Conservation (phyloP, 2,797 vertebrate genomes). For the Pseudopleuronectes americanus region DNA sequence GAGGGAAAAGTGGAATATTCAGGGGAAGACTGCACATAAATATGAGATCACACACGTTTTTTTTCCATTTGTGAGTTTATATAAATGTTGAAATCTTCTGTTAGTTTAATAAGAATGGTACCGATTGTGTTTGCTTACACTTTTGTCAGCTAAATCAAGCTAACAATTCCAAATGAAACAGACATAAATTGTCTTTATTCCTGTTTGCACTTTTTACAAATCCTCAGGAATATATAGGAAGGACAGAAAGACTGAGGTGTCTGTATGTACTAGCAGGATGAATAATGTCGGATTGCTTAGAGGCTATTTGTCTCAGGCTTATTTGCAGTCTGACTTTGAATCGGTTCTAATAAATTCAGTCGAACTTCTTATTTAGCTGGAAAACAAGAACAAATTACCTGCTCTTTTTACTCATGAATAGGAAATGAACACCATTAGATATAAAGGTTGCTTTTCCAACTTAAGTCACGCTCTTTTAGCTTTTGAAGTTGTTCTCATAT, state of each 20-base stretch:
- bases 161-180: background rate
- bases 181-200: background rate
- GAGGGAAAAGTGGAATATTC: background rate
- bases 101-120: no score
- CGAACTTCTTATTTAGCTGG: slow-evolving; percentile 55
- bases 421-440: slow-evolving; percentile 59
- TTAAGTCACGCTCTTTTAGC: slow-evolving; percentile 38
- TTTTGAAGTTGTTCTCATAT: slow-evolving; percentile 37
- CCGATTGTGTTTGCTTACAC: no score
- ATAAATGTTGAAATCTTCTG: no score
- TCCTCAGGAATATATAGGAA: background rate
- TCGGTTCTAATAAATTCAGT: slow-evolving; percentile 42
- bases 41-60: background rate
- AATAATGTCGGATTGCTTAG: background rate
- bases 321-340: slow-evolving; percentile 32
- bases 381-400: slow-evolving; percentile 64
- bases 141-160: no score
- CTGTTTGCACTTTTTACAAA: background rate
- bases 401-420: slow-evolving; percentile 68
- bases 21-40: background rate
- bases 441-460: slow-evolving; percentile 56
- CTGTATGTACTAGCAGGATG: background rate
- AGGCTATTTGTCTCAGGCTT: slow-evolving; percentile 33
- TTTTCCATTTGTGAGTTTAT: background rate
- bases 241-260: background rate